A percentile compares a stretch with the other conserved stretches of the same genome.
Evolutionary conservation across 2,888 invertebrate genomes (phyloP).

Genomic region (Labia minor): DNA sequence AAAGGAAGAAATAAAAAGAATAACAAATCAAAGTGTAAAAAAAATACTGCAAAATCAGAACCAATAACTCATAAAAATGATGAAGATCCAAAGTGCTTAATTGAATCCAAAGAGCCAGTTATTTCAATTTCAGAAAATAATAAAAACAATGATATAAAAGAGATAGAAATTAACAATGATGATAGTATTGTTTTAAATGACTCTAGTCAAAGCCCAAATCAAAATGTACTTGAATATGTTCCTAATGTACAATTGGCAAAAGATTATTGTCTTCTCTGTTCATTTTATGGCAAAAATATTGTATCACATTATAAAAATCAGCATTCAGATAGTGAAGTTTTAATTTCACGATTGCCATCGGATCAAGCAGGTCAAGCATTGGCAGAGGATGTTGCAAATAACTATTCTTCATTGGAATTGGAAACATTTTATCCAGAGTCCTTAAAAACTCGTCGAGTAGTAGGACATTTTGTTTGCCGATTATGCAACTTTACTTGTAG

Average conservation of each 20-base stretch:
- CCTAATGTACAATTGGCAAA: conserved; percentile 25
- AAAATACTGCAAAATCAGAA: not conserved
- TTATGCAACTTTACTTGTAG: conserved; percentile 23
- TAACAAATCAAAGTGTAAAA: no score
- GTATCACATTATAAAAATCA: conserved; percentile 53
- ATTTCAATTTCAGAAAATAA: not conserved
- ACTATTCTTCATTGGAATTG: conserved; percentile 28
- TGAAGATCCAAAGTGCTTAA: no score
- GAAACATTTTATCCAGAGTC: conserved; percentile 35
- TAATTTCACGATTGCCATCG: conserved; percentile 49
- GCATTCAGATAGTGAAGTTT: conserved; percentile 54
- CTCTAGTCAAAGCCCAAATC: not conserved
- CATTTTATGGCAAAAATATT: conserved; percentile 47
- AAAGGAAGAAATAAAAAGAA: not conserved
- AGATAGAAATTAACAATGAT: not conserved
- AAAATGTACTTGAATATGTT: not conserved
- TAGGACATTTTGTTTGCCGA: conserved; percentile 21
- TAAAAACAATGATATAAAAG: not conserved
- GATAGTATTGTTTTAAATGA: not conserved
- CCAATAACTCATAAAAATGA: conserved; percentile 14
- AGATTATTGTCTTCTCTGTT: conserved; percentile 51
- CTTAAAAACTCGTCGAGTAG: conserved; percentile 21
- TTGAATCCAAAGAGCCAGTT: no score
- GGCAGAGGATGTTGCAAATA: conserved; percentile 37
- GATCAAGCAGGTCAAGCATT: conserved; percentile 44